phyloP scores from a whole-genome alignment of 2,797 vertebrate species.

The Siniperca scherzeri region DNA sequence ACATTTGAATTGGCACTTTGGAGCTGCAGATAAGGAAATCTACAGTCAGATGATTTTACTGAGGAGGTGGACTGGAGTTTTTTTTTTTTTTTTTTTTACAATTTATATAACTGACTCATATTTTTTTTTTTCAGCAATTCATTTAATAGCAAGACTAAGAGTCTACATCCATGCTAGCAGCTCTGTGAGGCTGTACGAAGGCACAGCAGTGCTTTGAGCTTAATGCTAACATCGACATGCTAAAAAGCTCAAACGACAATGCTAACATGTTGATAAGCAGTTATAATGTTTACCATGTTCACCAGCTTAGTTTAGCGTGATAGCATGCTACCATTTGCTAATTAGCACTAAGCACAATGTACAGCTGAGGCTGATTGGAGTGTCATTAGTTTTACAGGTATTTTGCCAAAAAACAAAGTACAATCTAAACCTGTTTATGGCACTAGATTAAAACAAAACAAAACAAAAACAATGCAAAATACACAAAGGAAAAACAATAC shows the following conservation, averaged over 20 bases:
- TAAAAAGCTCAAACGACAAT: background rate
- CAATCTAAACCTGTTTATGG: background rate
- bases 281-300: background rate
- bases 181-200: background rate
- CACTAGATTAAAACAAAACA: background rate
- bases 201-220: background rate
- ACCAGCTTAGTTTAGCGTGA: background rate
- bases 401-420: background rate
- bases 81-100: too few species aligned
- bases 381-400: background rate
- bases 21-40: constrained; percentile 44
- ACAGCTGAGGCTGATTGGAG: background rate
- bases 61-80: constrained; percentile 16
- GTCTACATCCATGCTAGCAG: background rate
- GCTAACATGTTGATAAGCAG: background rate
- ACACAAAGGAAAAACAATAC: background rate
- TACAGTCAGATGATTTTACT: constrained; percentile 21
- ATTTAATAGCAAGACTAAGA: too few species aligned
- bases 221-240: background rate
- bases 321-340: background rate
- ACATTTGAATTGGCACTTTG: constrained; percentile 35
- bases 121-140: too few species aligned
- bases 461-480: background rate
- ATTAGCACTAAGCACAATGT: background rate
- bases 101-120: background rate